Evolutionary conservation across 92 coral and sea anemone genomes (phyloP).

Genomic region (Isaurus tuberculatus): DNA sequence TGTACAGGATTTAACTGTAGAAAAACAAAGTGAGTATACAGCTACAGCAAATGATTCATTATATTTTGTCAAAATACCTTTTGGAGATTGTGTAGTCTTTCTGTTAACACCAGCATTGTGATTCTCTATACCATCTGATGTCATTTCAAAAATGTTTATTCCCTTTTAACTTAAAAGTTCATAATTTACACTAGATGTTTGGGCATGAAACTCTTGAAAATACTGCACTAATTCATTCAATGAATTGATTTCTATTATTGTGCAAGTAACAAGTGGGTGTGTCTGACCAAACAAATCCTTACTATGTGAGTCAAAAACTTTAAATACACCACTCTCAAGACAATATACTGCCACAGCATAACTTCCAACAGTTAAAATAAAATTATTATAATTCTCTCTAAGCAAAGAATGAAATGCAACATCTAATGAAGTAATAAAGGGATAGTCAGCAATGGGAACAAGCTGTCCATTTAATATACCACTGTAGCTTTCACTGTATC

Average conservation of each 20-base stretch:
- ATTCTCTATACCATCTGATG: background rate
- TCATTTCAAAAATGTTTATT: background rate
- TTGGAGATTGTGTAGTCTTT: background rate
- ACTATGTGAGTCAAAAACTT: too few species aligned
- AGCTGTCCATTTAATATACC: too few species aligned
- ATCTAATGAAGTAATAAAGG: too few species aligned
- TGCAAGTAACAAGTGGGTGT: background rate
- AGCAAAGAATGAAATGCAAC: too few species aligned
- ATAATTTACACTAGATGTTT: constrained; percentile 1
- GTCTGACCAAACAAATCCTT: background rate
- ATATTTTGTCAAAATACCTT: too few species aligned
- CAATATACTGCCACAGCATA: background rate
- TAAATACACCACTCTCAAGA: too few species aligned
- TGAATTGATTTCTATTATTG: background rate
- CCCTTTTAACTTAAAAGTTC: constrained; percentile 9
- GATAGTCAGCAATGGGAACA: too few species aligned
- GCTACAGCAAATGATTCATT: constrained; percentile 3
- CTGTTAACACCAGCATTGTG: background rate
- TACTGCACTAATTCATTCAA: background rate
- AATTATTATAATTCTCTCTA: background rate
- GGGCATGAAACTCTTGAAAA: background rate
- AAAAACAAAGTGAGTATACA: constrained; percentile 11
- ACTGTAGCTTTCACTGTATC: too few species aligned
- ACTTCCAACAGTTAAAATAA: background rate
- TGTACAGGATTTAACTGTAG: background rate